Evolutionary conservation across 2,888 invertebrate species (phyloP), one percentile per base, ranked within the genome.

Genomic region (Nomada hirtipes): DNA sequence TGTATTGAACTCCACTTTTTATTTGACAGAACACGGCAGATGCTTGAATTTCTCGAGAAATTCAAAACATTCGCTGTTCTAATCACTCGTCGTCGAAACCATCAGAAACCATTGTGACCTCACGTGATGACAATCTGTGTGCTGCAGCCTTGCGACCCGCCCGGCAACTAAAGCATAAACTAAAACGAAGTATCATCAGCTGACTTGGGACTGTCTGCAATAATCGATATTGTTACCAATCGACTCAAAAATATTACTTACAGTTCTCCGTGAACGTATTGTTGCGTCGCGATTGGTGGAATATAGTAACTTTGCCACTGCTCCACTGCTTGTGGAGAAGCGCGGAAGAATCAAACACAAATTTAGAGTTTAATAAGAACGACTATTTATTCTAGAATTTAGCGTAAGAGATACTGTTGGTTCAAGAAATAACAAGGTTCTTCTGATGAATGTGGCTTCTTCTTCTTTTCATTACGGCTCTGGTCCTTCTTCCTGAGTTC

Each of bases 101-200:
- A 84, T 86, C 86, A 83, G 82, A 91, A 84, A 91, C 89, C 92
- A 91, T 92, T 87, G 89, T 90, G 80, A 84, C 83, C 87, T 92
- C 92, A 92, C 92, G 92, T 92, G 92, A 92, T 86, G 88, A 80
- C 83, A 83, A 86, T 84, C 36, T 83, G 88, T 81, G 90, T 90
- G 90, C 92, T 91, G 92, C 92, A 88, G 89, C 87, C 92, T 91
- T 85, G 81, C 91, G 92, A 91, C 90, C 86, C 90, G 77, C 90
- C 89, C 91, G 89, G 88, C 88, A 92, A 92, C 91, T 92, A 92
- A 89, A 83, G 67, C 61, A 71, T 73, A 76, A 86, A 79, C 84
- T 80, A 73, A 77, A 81, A 76, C 61, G 73, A 82, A 78, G 64
- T 64, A 71, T 65, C 77, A 76, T 88, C 91, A 91, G 91, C 91